Percentiles rank a stretch among this genome's conserved stretches.
phyloP scores from a whole-genome alignment of 2,113 vertebrate species.

The Macroglossus sobrinus region DNA sequence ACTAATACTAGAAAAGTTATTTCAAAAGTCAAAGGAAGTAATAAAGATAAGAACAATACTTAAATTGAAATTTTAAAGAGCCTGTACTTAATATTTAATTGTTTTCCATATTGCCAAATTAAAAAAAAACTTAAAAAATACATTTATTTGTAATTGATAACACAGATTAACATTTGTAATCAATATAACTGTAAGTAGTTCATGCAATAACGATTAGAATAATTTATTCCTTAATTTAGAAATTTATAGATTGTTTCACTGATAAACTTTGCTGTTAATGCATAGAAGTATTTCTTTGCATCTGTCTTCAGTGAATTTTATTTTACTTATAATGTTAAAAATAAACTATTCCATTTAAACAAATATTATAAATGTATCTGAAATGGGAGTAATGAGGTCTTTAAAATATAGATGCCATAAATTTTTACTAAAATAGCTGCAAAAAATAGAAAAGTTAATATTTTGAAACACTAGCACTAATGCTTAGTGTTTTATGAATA shows the following conservation, averaged over 20 bases:
- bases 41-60: not conserved
- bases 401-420: not conserved
- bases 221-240: not conserved
- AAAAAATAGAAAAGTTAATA: not conserved
- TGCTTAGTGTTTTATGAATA: not conserved
- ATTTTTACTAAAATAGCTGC: not conserved
- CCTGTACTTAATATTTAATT: not conserved
- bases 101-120: not conserved
- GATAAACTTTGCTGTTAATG: not conserved
- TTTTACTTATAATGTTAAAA: not conserved
- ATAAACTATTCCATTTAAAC: not conserved
- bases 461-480: not conserved
- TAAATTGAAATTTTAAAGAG: not conserved
- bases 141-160: not conserved
- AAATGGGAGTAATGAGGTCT: not conserved
- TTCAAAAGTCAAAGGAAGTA: not conserved
- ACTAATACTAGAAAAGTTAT: not conserved
- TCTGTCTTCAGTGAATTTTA: not conserved
- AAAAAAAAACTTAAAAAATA: not conserved
- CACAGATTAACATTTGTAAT: not conserved
- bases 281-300: not conserved
- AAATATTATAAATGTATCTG: not conserved
- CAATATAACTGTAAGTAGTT: not conserved
- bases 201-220: not conserved
- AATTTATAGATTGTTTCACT: not conserved